These are phyloP conservation scores for Tinamus guttatus DNA, from an alignment of 2,113 vertebrate genomes.

Conservation along the genomic window DNA sequence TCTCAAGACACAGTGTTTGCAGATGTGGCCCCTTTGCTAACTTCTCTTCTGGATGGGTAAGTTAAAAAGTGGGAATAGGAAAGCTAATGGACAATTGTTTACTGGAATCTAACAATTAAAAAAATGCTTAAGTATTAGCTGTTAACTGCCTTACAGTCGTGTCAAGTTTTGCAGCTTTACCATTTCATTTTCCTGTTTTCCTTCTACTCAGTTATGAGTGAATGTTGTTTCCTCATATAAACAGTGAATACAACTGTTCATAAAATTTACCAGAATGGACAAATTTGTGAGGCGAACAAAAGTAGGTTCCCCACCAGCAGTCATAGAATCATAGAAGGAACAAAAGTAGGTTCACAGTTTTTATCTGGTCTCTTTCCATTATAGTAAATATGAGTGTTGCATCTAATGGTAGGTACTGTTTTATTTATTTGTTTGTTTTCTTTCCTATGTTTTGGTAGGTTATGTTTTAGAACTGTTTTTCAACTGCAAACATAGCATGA, in stretches of 20 bases:
- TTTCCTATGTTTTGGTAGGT: background rate
- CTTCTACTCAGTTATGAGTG: background rate
- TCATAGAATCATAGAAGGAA: too few species aligned
- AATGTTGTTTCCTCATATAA: background rate
- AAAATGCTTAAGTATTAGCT: background rate
- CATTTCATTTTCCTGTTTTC: background rate
- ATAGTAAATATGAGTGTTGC: background rate
- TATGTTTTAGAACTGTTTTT: background rate
- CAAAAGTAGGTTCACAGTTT: background rate
- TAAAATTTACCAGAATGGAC: background rate
- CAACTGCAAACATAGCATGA: background rate
- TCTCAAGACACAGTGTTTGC: constrained; percentile 82
- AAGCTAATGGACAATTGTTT: background rate
- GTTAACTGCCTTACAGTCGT: background rate
- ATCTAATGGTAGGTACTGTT: background rate
- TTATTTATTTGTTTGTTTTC: background rate
- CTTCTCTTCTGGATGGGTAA: constrained; percentile 87
- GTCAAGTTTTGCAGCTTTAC: background rate
- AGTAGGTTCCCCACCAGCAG: too few species aligned
- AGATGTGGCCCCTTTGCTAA: constrained; percentile 85
- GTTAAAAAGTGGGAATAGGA: constrained; percentile 21
- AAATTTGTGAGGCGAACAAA: background rate
- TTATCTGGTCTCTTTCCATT: background rate
- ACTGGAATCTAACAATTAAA: background rate
- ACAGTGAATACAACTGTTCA: background rate